Percentiles rank a stretch among this genome's conserved stretches.
Conservation (phyloP, 2,797 vertebrate species). For the Parotocinclus haroldoi region DNA sequence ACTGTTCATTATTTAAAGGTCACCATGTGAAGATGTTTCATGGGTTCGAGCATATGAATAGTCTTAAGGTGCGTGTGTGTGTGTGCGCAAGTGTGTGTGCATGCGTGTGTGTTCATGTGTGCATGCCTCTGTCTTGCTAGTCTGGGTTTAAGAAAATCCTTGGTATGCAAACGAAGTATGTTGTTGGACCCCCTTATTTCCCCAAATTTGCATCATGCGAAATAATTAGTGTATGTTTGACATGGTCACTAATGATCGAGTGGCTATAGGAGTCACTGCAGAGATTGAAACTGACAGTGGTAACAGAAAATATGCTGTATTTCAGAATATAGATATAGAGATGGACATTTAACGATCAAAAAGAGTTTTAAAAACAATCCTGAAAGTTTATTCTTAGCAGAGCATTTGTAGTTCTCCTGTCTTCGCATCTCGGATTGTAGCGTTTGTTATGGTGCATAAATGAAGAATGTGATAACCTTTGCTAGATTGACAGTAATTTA, state of each 20-base stretch:
- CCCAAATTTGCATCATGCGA: conserved; percentile 2
- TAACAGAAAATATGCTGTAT: neutral
- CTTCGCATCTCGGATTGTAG: no score
- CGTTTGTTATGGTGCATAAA: no score
- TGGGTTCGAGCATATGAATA: no score
- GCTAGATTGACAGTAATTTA: conserved; percentile 18
- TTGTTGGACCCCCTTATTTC: neutral
- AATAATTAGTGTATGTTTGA: conserved; percentile 22
- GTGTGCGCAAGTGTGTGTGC: no score
- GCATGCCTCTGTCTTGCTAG: conserved; percentile 2
- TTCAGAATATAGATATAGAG: neutral
- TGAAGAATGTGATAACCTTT: conserved; percentile 1
- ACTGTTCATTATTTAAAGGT: conserved; percentile 11
- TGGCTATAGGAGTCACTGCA: no score
- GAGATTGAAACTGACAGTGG: no score
- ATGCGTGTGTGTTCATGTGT: neutral
- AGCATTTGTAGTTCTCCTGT: no score
- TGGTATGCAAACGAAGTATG: neutral
- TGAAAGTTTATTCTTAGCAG: no score
- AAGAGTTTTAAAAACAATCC: neutral
- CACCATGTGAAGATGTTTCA: neutral
- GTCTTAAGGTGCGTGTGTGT: no score
- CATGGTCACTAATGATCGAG: conserved; percentile 8
- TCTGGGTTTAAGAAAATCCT: conserved; percentile 4
- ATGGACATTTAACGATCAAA: conserved; percentile 33